These are phyloP conservation scores for Graptemys geographica DNA, from an alignment of 2,797 vertebrate genomes.

Conservation along the genomic window DNA sequence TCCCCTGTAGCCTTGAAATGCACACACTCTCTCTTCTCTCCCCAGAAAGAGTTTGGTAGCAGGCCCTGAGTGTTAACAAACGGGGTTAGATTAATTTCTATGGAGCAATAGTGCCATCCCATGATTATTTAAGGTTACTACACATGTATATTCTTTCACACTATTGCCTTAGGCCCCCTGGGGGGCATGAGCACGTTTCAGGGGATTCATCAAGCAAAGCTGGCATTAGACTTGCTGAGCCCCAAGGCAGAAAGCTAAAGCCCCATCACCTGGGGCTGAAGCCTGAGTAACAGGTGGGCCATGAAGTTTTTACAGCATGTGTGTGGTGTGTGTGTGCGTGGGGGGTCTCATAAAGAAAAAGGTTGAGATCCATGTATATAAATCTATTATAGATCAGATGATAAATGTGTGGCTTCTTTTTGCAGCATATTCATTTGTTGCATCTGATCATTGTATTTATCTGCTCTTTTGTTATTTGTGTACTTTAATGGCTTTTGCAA, in stretches of 20 bases:
- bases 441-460: neutral
- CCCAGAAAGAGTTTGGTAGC: rapidly evolving
- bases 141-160: rapidly evolving
- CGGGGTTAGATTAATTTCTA: rapidly evolving
- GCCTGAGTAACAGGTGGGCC: no score
- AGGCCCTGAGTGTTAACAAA: rapidly evolving
- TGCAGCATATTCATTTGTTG: neutral
- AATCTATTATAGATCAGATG: neutral
- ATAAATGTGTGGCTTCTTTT: neutral
- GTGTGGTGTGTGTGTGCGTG: no score
- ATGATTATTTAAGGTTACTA: neutral
- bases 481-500: neutral
- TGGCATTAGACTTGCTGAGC: no score
- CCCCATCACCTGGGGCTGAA: no score
- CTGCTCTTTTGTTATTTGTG: neutral
- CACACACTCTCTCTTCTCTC: rapidly evolving
- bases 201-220: no score
- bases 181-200: no score
- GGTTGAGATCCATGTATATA: neutral
- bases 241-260: no score
- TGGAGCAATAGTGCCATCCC: neutral
- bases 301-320: no score
- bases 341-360: no score
- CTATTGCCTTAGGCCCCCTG: rapidly evolving
- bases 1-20: neutral